These are phyloP conservation scores for Drosophila neotestacea DNA, from an alignment of 2,888 invertebrate species.

Conservation along the genomic window DNA sequence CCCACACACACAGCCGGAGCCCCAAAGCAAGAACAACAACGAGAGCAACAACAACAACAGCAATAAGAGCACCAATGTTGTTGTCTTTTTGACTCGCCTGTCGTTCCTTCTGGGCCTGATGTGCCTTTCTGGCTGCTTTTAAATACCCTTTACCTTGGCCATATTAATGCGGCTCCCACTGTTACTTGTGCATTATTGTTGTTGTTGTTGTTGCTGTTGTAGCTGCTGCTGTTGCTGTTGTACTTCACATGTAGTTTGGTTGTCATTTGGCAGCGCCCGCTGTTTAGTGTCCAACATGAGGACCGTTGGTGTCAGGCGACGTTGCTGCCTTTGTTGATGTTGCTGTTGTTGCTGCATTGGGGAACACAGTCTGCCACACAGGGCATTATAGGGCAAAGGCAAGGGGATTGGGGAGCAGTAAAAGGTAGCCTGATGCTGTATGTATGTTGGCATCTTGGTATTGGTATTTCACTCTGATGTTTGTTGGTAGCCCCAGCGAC, in stretches of 20 bases:
- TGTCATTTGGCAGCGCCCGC: slow-evolving; percentile 83
- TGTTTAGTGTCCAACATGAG: slow-evolving; percentile 82
- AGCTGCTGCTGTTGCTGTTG: slow-evolving; percentile 71
- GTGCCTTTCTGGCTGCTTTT: slow-evolving; percentile 71
- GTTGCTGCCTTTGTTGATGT: slow-evolving; percentile 11
- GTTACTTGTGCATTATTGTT: slow-evolving; percentile 59
- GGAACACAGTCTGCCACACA: slow-evolving; percentile 17
- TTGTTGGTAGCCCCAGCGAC: slow-evolving; percentile 69
- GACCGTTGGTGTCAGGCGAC: slow-evolving; percentile 77
- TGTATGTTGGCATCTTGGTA: slow-evolving; percentile 38
- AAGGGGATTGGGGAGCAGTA: not conserved
- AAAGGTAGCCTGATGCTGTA: slow-evolving; percentile 14
- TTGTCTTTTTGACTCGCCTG: slow-evolving; percentile 62
- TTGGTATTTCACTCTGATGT: slow-evolving; percentile 70
- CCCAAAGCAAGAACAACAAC: slow-evolving; percentile 21
- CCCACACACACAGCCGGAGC: slow-evolving; percentile 69
- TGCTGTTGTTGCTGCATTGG: slow-evolving; percentile 19
- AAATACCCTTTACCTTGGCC: slow-evolving; percentile 79
- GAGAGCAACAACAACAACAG: slow-evolving; percentile 27
- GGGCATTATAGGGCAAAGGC: slow-evolving; percentile 12
- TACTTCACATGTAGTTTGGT: slow-evolving; percentile 78
- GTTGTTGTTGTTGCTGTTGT: slow-evolving; percentile 39
- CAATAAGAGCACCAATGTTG: slow-evolving; percentile 35
- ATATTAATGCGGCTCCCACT: slow-evolving; percentile 81
- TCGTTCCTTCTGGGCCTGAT: slow-evolving; percentile 33